Evolutionary conservation across 2,113 vertebrate species (phyloP).

Genomic region (Megaceryle maxima): DNA sequence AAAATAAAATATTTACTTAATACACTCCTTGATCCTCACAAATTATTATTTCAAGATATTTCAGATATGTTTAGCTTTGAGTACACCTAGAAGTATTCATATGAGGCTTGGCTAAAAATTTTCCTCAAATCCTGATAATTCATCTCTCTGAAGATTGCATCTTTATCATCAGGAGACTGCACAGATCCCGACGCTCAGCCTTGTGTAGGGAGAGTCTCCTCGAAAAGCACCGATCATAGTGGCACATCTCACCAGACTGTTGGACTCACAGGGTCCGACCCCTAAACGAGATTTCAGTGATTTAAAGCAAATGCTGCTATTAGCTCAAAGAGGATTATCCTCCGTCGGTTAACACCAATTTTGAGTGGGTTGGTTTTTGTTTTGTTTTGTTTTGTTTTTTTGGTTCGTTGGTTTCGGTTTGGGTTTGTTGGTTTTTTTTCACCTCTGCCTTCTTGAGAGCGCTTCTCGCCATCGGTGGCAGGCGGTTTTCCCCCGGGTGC

Average conservation of each 20-base stretch:
- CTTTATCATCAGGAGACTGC: not conserved
- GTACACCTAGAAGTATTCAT: not conserved
- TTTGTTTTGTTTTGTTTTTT: too few relatives aligned
- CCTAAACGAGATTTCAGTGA: fast-evolving
- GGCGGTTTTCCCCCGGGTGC: not conserved
- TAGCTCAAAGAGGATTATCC: not conserved
- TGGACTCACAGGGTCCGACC: not conserved
- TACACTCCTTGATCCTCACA: not conserved
- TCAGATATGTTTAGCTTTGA: not conserved
- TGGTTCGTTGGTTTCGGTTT: too few relatives aligned
- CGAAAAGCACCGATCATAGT: fast-evolving
- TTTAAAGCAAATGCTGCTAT: not conserved
- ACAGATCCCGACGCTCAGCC: fast-evolving
- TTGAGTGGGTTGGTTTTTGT: too few relatives aligned
- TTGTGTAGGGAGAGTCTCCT: too few relatives aligned
- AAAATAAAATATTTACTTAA: too few relatives aligned
- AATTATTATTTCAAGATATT: not conserved
- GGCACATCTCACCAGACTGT: fast-evolving
- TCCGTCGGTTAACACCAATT: too few relatives aligned
- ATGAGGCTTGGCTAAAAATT: not conserved
- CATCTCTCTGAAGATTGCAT: not conserved
- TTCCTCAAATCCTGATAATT: not conserved
- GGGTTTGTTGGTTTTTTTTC: not conserved
- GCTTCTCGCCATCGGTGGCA: fast-evolving
- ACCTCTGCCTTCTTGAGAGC: not conserved